Evolutionary conservation across 1,140 invertebrate genomes (phyloP).

Genomic region (Trigoniulus corallinus): DNA sequence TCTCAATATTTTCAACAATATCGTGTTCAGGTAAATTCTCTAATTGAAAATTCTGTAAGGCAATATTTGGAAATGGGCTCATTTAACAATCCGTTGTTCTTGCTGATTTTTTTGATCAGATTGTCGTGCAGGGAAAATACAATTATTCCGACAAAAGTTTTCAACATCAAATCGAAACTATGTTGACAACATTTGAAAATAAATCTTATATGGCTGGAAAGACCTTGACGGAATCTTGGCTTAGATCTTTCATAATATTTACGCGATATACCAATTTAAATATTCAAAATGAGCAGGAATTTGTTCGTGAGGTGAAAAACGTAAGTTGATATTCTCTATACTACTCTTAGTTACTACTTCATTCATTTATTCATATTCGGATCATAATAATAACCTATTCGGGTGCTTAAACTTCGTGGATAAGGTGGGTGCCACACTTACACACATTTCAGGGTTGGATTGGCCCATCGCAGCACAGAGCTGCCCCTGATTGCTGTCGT

Average conservation of each 20-base stretch:
- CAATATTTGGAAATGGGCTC: no score
- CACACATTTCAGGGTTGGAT: no score
- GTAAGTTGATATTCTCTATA: no score
- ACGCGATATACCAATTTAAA: slow-evolving; percentile 52
- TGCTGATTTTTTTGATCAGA: slow-evolving; percentile 33
- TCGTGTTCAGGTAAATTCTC: slow-evolving; percentile 50
- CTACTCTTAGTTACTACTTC: no score
- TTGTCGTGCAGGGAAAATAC: slow-evolving; percentile 64
- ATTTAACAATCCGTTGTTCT: slow-evolving; percentile 15
- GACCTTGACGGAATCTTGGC: slow-evolving; percentile 78
- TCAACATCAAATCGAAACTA: slow-evolving; percentile 56
- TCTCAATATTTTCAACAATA: slow-evolving; percentile 79
- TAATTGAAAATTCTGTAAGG: no score
- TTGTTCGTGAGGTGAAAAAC: slow-evolving; percentile 55
- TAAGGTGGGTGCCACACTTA: no score
- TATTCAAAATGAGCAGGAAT: slow-evolving; percentile 49
- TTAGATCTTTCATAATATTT: slow-evolving; percentile 65
- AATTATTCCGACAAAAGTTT: slow-evolving; percentile 67
- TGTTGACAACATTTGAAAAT: slow-evolving; percentile 61
- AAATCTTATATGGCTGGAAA: slow-evolving; percentile 53
- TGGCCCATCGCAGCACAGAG: no score
- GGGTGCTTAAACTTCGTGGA: no score
- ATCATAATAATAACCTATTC: no score
- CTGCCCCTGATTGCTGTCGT: no score
- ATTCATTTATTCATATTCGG: no score